phyloP scores from a whole-genome alignment of 2,888 invertebrate species.

The Hypomecis punctinalis region DNA sequence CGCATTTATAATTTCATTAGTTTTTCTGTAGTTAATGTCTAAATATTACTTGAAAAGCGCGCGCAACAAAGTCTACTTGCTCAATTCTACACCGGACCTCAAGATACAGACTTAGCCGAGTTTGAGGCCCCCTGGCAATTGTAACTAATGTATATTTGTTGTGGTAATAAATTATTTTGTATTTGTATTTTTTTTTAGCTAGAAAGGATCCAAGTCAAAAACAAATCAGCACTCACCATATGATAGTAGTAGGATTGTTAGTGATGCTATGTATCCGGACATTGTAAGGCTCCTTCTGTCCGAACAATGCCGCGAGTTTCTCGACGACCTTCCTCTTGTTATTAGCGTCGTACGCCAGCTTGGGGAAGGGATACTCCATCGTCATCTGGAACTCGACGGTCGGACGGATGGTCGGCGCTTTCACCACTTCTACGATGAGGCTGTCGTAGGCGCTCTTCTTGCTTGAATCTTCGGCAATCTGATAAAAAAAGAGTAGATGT shows the following conservation, averaged over 20 bases:
- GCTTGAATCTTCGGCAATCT: constrained; percentile 90
- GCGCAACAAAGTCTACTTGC: too few relatives aligned
- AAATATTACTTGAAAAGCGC: too few relatives aligned
- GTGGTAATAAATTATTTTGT: too few relatives aligned
- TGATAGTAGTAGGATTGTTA: constrained; percentile 88
- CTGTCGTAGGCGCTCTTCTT: constrained; percentile 92
- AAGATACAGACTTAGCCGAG: too few relatives aligned
- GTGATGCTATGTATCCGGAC: constrained; percentile 90
- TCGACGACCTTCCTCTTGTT: constrained; percentile 93
- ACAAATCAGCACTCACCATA: constrained; percentile 78
- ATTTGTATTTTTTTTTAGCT: too few relatives aligned
- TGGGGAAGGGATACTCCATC: constrained; percentile 88
- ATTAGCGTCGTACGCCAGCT: constrained; percentile 88
- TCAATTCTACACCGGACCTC: too few relatives aligned
- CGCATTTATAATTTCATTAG: too few relatives aligned
- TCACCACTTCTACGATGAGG: constrained; percentile 89
- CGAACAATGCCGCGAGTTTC: constrained; percentile 90
- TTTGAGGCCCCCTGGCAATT: too few relatives aligned
- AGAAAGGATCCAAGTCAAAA: too few relatives aligned
- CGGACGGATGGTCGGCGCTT: constrained; percentile 86
- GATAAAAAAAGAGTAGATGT: constrained; percentile 33
- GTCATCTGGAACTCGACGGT: constrained; percentile 93
- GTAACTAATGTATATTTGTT: too few relatives aligned
- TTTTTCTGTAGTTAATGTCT: too few relatives aligned
- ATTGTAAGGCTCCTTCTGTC: constrained; percentile 89